A percentile compares a stretch with the other conserved stretches of the same genome.
phyloP scores from a whole-genome alignment of 2,797 vertebrate species.

The Galago senegalensis region DNA sequence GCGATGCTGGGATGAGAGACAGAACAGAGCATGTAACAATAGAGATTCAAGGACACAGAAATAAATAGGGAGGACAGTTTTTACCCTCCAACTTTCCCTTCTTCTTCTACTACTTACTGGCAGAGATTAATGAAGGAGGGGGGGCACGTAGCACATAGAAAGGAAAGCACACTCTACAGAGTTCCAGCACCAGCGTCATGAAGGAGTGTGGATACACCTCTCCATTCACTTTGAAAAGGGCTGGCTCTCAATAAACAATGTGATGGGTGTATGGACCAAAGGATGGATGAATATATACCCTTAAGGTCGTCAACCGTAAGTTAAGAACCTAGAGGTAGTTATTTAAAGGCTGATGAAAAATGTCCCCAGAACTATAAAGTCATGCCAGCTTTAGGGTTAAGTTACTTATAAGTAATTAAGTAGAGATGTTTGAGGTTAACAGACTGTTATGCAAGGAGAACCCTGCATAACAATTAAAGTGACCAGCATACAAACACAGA shows the following conservation, averaged over 20 bases:
- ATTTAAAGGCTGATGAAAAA: background rate
- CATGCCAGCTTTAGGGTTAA: background rate
- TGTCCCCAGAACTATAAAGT: background rate
- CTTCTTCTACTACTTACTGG: background rate
- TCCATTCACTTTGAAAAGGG: background rate
- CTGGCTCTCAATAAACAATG: background rate
- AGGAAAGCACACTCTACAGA: background rate
- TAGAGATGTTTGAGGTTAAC: background rate
- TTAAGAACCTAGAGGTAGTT: background rate
- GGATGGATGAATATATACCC: background rate
- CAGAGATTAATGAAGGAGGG: background rate
- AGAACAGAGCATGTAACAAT: background rate
- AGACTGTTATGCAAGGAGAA: background rate
- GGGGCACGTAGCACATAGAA: background rate
- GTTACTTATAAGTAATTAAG: conserved; percentile 24
- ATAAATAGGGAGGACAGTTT: background rate
- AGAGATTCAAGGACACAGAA: background rate
- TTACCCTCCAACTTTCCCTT: background rate
- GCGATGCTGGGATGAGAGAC: background rate
- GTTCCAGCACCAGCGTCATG: background rate
- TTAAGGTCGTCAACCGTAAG: background rate
- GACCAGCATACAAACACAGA: background rate
- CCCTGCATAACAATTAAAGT: background rate
- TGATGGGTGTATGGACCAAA: background rate
- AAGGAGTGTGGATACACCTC: background rate